A percentile compares a stretch with the other conserved stretches of the same genome.
phyloP scores from a whole-genome alignment of 1,140 invertebrate species.

The Gonioctena quinquepunctata region DNA sequence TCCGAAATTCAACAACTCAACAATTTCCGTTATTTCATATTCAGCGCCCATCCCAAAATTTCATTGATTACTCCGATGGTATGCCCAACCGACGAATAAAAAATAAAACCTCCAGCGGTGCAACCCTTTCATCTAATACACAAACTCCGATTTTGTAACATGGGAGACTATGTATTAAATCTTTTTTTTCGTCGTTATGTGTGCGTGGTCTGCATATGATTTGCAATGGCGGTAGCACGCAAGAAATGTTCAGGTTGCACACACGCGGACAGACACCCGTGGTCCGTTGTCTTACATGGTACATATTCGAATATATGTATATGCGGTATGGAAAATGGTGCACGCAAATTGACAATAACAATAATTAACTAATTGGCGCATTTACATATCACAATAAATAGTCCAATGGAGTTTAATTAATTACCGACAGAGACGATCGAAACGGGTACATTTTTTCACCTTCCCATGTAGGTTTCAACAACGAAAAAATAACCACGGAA shows the following conservation, averaged over 20 bases:
- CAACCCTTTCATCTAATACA: not conserved
- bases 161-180: not conserved
- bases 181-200: not conserved
- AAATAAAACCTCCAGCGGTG: not conserved
- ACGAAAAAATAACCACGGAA: too few relatives aligned
- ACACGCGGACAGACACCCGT: slow-evolving; percentile 5
- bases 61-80: not conserved
- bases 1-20: not conserved
- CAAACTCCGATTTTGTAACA: not conserved
- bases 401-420: slow-evolving; percentile 12
- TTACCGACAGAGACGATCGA: too few relatives aligned
- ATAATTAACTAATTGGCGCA: slow-evolving; percentile 53
- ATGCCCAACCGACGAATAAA: too few relatives aligned
- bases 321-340: not conserved
- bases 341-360: slow-evolving; percentile 54
- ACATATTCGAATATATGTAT: slow-evolving; percentile 7
- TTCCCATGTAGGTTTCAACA: too few relatives aligned
- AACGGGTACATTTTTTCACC: too few relatives aligned
- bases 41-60: not conserved
- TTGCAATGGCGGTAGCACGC: slow-evolving; percentile 7
- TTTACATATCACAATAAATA: slow-evolving; percentile 42
- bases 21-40: not conserved
- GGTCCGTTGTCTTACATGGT: not conserved
- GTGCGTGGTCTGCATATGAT: not conserved
- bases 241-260: not conserved